phyloP scores from a whole-genome alignment of 2,113 vertebrate genomes.

The Onychostruthus taczanowskii region DNA sequence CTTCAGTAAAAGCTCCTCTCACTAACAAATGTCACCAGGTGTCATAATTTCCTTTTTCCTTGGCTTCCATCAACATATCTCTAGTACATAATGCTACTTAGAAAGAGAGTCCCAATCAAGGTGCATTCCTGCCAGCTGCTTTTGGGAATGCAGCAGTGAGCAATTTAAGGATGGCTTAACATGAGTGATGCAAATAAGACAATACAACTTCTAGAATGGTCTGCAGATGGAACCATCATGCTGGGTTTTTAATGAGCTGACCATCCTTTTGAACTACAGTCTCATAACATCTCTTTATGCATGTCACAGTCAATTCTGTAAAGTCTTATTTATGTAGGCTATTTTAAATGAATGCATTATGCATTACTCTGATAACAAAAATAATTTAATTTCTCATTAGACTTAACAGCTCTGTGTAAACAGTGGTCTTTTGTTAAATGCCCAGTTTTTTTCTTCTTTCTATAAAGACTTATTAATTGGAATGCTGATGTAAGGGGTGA shows the following conservation, averaged over 20 bases:
- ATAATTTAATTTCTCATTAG: not conserved
- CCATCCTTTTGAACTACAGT: not conserved
- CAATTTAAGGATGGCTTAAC: not conserved
- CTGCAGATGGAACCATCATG: not conserved
- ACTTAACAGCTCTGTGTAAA: not conserved
- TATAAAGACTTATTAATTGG: not conserved
- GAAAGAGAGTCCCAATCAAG: not conserved
- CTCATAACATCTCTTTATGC: not conserved
- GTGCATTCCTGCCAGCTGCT: not conserved
- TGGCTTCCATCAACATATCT: not conserved
- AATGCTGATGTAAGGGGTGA: not conserved
- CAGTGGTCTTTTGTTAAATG: not conserved
- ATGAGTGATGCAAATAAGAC: not conserved
- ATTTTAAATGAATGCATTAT: not conserved
- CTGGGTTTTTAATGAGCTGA: constrained; percentile 16
- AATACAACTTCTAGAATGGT: not conserved
- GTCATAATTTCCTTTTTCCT: not conserved
- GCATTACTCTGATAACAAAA: not conserved
- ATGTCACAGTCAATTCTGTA: not conserved
- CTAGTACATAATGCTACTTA: not conserved
- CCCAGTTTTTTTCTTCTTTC: not conserved
- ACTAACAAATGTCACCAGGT: not conserved
- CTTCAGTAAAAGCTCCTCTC: not conserved
- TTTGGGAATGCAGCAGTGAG: not conserved
- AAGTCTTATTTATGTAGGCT: not conserved